These are phyloP conservation scores for Cephonodes hylas DNA, from an alignment of 2,888 invertebrate species.

Conservation along the genomic window DNA sequence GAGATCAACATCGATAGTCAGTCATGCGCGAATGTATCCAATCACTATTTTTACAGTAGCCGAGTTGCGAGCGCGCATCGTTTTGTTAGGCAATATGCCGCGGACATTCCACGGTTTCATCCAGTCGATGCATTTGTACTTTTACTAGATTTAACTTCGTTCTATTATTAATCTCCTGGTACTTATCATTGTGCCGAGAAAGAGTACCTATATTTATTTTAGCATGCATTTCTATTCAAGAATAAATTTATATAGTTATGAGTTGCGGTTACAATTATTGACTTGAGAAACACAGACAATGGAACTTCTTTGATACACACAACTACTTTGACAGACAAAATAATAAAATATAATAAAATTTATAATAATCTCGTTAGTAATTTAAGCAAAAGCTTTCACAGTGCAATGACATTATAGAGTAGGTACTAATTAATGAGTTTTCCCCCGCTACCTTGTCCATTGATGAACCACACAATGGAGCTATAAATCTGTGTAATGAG, in stretches of 20 bases:
- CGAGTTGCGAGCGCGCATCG: background rate
- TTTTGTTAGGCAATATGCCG: background rate
- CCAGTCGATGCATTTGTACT: background rate
- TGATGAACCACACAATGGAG: background rate
- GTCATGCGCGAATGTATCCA: slow-evolving; percentile 28
- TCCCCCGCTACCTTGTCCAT: background rate
- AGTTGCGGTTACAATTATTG: too few species aligned
- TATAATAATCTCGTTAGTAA: too few species aligned
- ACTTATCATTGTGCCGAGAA: too few species aligned
- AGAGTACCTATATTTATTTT: too few species aligned
- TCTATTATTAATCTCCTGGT: too few species aligned
- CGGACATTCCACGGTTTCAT: background rate
- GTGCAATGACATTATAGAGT: background rate
- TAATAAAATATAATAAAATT: too few species aligned
- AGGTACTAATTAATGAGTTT: background rate
- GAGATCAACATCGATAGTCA: slow-evolving; percentile 26
- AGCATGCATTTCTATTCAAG: too few species aligned
- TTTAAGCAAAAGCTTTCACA: background rate
- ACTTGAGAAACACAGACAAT: background rate
- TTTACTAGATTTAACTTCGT: background rate
- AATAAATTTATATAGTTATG: too few species aligned
- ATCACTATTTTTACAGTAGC: slow-evolving; percentile 10
- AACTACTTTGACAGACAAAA: too few species aligned
- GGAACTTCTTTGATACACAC: too few species aligned
- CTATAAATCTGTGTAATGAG: background rate